These are phyloP conservation scores for Apoda limacodes DNA, from an alignment of 2,888 invertebrate species.

Conservation along the genomic window DNA sequence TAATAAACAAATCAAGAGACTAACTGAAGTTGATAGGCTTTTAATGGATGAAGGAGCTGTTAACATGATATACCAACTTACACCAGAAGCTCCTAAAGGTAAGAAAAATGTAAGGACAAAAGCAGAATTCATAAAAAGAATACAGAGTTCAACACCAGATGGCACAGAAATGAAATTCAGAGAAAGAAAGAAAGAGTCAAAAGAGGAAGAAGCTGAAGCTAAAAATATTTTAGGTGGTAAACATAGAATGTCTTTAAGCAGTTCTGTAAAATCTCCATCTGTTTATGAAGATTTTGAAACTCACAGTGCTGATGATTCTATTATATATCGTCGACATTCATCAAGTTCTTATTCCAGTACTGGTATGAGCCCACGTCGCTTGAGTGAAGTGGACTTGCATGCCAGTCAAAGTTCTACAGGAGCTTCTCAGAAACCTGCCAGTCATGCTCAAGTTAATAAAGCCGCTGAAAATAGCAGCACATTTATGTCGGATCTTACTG, in stretches of 20 bases:
- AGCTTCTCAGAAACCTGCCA: slow-evolving; percentile 23
- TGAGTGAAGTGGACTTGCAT: slow-evolving; percentile 60
- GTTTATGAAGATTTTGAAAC: slow-evolving; percentile 73
- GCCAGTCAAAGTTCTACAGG: slow-evolving; percentile 24
- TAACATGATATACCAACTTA: slow-evolving; percentile 85
- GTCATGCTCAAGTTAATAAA: slow-evolving; percentile 17
- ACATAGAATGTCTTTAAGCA: slow-evolving; percentile 44
- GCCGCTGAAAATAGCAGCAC: slow-evolving; percentile 22
- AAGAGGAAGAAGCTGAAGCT: slow-evolving; percentile 44
- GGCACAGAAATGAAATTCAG: slow-evolving; percentile 61
- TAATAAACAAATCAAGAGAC: slow-evolving; percentile 65
- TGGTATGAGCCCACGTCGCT: slow-evolving; percentile 73
- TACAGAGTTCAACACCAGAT: slow-evolving; percentile 62
- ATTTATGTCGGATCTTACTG: slow-evolving; percentile 30
- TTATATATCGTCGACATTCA: slow-evolving; percentile 85
- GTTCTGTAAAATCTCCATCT: slow-evolving; percentile 63
- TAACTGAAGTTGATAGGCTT: slow-evolving; percentile 80
- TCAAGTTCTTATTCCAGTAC: slow-evolving; percentile 85
- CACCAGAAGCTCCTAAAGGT: slow-evolving; percentile 64
- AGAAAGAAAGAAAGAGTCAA: slow-evolving; percentile 56
- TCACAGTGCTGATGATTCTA: slow-evolving; percentile 79
- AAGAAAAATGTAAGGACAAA: slow-evolving; percentile 63
- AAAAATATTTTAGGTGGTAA: slow-evolving; percentile 45
- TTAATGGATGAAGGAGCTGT: slow-evolving; percentile 89
- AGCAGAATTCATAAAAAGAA: slow-evolving; percentile 73